Conservation (phyloP, 2,888 invertebrate species). For the Acronicta alni region DNA sequence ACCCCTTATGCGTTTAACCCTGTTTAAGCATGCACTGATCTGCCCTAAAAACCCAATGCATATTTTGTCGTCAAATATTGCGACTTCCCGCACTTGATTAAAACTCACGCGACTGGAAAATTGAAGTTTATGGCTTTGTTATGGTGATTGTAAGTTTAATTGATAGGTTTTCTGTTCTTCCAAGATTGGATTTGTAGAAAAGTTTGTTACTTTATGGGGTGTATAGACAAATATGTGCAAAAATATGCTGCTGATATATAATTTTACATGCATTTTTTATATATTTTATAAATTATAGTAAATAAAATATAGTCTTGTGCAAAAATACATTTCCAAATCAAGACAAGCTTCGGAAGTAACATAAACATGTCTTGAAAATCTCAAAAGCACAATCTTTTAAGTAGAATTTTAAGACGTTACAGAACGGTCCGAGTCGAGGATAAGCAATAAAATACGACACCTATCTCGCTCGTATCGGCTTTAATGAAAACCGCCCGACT, state of each 20-base stretch:
- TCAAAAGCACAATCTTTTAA: slow-evolving; percentile 64
- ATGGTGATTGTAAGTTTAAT: slow-evolving; percentile 39
- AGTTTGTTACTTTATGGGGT: neutral
- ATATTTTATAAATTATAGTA: slow-evolving; percentile 24
- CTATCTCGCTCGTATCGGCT: slow-evolving; percentile 78
- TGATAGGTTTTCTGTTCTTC: slow-evolving; percentile 21
- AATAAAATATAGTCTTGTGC: slow-evolving; percentile 34
- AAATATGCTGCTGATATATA: neutral
- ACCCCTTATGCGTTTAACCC: slow-evolving; percentile 63
- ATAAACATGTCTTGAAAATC: slow-evolving; percentile 65
- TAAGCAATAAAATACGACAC: slow-evolving; percentile 79
- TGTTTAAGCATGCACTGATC: slow-evolving; percentile 58
- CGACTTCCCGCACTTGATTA: slow-evolving; percentile 57
- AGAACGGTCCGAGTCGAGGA: slow-evolving; percentile 61
- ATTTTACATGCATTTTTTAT: neutral
- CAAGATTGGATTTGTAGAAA: slow-evolving; percentile 8
- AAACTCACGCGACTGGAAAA: slow-evolving; percentile 59
- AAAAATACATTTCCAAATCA: slow-evolving; percentile 54
- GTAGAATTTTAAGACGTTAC: slow-evolving; percentile 65
- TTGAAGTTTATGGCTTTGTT: slow-evolving; percentile 50
- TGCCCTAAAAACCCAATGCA: slow-evolving; percentile 64
- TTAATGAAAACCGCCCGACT: slow-evolving; percentile 80
- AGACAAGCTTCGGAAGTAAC: slow-evolving; percentile 58
- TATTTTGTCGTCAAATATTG: slow-evolving; percentile 63
- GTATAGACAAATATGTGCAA: neutral